A percentile compares a stretch with the other conserved stretches of the same genome.
Evolutionary conservation across 2,113 vertebrate genomes (phyloP).

Genomic region (Argyrosomus japonicus): DNA sequence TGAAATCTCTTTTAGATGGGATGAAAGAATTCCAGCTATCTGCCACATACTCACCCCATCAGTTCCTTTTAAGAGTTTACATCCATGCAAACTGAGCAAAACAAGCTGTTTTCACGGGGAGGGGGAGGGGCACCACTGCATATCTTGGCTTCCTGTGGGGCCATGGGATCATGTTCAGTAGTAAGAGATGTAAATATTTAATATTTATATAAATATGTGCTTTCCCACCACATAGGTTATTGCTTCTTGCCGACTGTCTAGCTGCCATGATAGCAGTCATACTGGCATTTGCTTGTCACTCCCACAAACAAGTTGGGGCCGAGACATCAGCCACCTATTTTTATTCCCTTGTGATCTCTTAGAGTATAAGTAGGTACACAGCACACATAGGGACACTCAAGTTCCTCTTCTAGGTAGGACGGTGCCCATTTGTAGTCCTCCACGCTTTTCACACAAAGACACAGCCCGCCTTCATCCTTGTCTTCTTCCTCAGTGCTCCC

Average conservation of each 20-base stretch:
- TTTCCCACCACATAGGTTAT: neutral
- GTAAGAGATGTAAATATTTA: neutral
- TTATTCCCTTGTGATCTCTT: too few relatives aligned
- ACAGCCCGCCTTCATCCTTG: rapidly evolving
- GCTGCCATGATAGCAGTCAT: neutral
- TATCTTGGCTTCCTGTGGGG: neutral
- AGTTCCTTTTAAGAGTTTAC: neutral
- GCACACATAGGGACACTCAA: neutral
- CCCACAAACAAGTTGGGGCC: neutral
- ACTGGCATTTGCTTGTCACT: neutral
- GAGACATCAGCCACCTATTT: neutral
- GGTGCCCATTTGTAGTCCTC: neutral
- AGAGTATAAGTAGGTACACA: neutral
- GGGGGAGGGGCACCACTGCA: neutral
- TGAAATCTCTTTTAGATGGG: neutral
- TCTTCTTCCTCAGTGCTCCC: neutral
- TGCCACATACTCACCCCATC: neutral
- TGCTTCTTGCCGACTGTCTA: neutral
- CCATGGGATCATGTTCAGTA: neutral
- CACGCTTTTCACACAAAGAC: neutral
- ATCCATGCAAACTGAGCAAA: neutral
- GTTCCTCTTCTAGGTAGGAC: neutral
- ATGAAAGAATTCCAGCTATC: neutral
- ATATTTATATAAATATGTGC: too few relatives aligned
- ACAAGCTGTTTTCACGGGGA: neutral